phyloP scores from a whole-genome alignment of 2,113 vertebrate species.

The Mobula birostris region DNA sequence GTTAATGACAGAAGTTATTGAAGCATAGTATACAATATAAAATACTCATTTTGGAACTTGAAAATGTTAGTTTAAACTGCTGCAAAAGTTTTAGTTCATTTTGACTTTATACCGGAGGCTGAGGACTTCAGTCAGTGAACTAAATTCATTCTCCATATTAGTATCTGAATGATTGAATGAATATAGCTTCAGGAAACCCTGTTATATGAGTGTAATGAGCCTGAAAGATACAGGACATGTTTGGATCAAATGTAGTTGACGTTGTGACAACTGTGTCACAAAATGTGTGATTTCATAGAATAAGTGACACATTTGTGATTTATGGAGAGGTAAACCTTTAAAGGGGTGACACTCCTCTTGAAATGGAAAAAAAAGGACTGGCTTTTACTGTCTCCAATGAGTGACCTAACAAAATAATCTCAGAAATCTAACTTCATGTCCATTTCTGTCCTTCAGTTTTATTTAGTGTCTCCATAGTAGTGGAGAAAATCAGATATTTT shows the following conservation, averaged over 20 bases:
- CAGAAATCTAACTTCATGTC: neutral
- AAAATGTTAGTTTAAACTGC: constrained; percentile 19
- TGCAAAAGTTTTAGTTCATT: constrained; percentile 26
- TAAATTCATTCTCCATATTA: neutral
- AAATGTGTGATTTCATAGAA: constrained; percentile 3
- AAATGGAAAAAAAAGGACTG: neutral
- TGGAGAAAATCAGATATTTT: neutral
- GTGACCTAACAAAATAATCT: neutral
- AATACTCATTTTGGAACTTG: neutral
- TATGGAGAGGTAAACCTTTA: neutral
- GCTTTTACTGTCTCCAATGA: neutral
- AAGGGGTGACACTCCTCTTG: neutral
- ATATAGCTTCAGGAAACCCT: constrained; percentile 11
- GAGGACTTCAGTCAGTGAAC: constrained; percentile 1
- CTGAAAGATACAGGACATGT: neutral
- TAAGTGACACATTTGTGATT: neutral
- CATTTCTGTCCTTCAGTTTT: neutral
- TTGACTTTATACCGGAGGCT: neutral
- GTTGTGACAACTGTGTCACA: neutral
- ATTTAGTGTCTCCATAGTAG: neutral
- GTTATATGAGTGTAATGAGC: neutral
- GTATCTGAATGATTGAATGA: constrained; percentile 1
- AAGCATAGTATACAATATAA: neutral
- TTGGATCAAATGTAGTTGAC: constrained; percentile 13
- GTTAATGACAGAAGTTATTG: neutral